These are phyloP conservation scores for Australoheros scitulus DNA, from an alignment of 2,113 vertebrate species.

Conservation along the genomic window DNA sequence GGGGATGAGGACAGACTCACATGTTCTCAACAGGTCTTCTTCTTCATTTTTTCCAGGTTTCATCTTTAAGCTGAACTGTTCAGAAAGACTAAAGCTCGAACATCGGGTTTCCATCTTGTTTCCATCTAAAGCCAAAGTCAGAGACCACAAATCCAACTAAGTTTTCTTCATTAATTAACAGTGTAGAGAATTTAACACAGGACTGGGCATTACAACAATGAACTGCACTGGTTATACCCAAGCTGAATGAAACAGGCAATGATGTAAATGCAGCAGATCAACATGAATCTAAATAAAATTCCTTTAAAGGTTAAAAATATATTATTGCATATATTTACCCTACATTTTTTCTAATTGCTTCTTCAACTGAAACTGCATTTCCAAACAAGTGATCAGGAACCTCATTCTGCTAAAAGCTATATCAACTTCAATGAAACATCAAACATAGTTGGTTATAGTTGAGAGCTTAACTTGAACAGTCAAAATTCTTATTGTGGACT, in stretches of 20 bases:
- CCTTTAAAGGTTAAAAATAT: not conserved
- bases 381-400: too few relatives aligned
- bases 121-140: constrained; percentile 72
- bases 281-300: constrained; percentile 2
- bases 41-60: constrained; percentile 82
- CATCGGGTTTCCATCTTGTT: constrained; percentile 82
- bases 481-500: too few relatives aligned
- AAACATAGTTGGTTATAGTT: too few relatives aligned
- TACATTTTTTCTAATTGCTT: too few relatives aligned
- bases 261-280: not conserved
- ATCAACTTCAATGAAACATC: too few relatives aligned
- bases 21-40: constrained; percentile 90
- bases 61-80: constrained; percentile 89
- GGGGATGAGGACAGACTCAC: constrained; percentile 77
- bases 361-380: too few relatives aligned
- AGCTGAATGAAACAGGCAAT: not conserved
- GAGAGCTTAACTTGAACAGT: too few relatives aligned
- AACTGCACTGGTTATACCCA: not conserved
- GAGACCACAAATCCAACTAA: constrained; percentile 7
- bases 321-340: too few relatives aligned
- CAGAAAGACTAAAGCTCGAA: constrained; percentile 87
- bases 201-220: not conserved
- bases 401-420: too few relatives aligned
- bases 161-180: not conserved
- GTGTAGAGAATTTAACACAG: not conserved